A percentile compares a stretch with the other conserved stretches of the same genome.
Evolutionary conservation across 2,797 vertebrate genomes (phyloP).

Genomic region (Prionace glauca): DNA sequence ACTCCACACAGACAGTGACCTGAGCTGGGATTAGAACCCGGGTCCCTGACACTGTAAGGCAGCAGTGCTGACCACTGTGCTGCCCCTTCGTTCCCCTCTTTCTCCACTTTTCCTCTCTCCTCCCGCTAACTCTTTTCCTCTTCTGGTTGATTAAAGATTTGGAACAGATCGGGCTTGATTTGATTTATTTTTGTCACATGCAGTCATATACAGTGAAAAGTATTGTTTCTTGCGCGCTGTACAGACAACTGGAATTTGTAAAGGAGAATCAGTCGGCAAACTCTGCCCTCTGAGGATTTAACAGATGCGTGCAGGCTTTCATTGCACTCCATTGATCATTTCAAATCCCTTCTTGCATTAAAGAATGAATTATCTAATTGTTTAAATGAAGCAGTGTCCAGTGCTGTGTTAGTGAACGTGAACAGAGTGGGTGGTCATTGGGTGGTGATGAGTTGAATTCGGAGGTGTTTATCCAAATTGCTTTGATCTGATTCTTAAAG

Average conservation of each 20-base stretch:
- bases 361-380: not conserved
- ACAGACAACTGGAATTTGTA: not conserved
- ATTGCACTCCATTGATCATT: not conserved
- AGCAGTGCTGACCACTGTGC: no score
- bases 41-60: no score
- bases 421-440: not conserved
- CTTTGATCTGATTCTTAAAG: not conserved
- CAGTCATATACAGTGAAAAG: no score
- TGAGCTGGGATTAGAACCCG: no score
- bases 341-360: not conserved
- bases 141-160: not conserved
- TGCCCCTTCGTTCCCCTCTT: not conserved
- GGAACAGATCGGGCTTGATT: not conserved
- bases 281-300: not conserved
- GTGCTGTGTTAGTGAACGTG: not conserved
- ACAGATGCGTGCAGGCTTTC: not conserved
- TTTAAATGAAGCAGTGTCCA: not conserved
- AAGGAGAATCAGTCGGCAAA: not conserved
- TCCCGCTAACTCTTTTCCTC: not conserved
- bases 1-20: no score
- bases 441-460: not conserved
- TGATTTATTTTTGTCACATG: no score
- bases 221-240: no score
- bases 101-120: not conserved
- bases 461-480: not conserved